phyloP scores from a whole-genome alignment of 2,113 vertebrate genomes.

The Sinosuthora webbiana region DNA sequence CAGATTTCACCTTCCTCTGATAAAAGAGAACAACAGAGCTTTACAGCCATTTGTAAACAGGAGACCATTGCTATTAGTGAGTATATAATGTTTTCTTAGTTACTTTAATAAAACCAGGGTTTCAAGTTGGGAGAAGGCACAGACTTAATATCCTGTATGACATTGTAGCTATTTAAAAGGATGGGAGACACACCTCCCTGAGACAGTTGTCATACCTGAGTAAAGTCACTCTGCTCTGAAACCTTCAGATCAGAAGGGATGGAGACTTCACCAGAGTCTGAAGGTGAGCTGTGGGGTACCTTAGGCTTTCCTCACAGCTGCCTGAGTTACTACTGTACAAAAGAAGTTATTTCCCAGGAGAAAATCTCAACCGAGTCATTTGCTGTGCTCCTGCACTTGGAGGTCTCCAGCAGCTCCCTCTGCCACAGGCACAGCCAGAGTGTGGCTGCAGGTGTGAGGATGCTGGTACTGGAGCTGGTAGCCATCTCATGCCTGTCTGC shows the following conservation, averaged over 20 bases:
- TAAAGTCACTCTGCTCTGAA: background rate
- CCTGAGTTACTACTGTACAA: background rate
- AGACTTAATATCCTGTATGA: background rate
- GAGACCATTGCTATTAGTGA: background rate
- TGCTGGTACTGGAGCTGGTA: background rate
- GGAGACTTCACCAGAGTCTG: background rate
- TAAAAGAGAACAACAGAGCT: background rate
- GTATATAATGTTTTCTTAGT: background rate
- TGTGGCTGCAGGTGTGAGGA: background rate
- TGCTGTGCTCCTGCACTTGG: background rate
- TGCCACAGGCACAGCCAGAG: background rate
- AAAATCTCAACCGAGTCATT: background rate
- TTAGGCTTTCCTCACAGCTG: background rate
- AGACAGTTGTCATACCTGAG: background rate
- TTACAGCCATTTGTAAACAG: background rate
- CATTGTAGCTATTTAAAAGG: background rate
- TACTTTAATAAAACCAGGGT: background rate
- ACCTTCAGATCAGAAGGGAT: background rate
- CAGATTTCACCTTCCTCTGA: background rate
- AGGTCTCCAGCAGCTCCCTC: background rate
- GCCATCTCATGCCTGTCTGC: background rate
- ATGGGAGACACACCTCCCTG: background rate
- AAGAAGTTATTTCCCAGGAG: background rate
- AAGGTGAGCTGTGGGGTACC: background rate
- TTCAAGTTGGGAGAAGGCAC: background rate